Evolutionary conservation across 1,140 invertebrate genomes (phyloP).

Genomic region (Leptinotarsa texana): DNA sequence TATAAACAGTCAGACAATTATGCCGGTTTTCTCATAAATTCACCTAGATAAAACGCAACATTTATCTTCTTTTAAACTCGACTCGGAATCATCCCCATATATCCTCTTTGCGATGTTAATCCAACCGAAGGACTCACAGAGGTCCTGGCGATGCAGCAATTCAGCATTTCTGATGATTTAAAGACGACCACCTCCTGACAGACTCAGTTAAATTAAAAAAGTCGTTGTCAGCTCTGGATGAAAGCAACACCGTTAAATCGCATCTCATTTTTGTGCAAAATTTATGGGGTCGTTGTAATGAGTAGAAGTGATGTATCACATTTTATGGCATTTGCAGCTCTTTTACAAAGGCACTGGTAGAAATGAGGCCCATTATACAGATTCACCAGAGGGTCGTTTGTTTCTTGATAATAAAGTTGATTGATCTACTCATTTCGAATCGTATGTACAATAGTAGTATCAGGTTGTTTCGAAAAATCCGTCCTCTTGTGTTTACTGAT

Average conservation of each 20-base stretch:
- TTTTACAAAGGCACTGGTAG: background rate
- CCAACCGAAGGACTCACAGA: conserved; percentile 28
- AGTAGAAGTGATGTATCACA: background rate
- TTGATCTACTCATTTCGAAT: too few relatives aligned
- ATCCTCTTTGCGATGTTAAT: conserved; percentile 42
- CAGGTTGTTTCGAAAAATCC: too few relatives aligned
- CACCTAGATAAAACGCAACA: conserved; percentile 43
- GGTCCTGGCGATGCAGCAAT: conserved; percentile 29
- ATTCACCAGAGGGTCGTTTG: background rate
- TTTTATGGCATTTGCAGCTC: background rate
- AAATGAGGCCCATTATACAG: background rate
- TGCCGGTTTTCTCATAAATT: conserved; percentile 40
- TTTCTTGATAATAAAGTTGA: too few relatives aligned
- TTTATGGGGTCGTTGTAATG: conserved; percentile 7
- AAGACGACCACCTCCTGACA: conserved; percentile 29
- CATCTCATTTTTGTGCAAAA: conserved; percentile 9
- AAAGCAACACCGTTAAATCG: conserved; percentile 17
- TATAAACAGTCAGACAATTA: conserved; percentile 34
- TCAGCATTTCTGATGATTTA: conserved; percentile 46
- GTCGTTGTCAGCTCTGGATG: conserved; percentile 12
- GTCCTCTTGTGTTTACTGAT: too few relatives aligned
- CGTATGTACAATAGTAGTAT: too few relatives aligned
- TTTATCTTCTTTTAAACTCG: conserved; percentile 45
- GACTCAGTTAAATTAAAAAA: conserved; percentile 7
- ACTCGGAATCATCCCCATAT: conserved; percentile 38